These are phyloP conservation scores for Chiroxiphia lanceolata DNA, from an alignment of 2,797 vertebrate genomes.

Conservation along the genomic window DNA sequence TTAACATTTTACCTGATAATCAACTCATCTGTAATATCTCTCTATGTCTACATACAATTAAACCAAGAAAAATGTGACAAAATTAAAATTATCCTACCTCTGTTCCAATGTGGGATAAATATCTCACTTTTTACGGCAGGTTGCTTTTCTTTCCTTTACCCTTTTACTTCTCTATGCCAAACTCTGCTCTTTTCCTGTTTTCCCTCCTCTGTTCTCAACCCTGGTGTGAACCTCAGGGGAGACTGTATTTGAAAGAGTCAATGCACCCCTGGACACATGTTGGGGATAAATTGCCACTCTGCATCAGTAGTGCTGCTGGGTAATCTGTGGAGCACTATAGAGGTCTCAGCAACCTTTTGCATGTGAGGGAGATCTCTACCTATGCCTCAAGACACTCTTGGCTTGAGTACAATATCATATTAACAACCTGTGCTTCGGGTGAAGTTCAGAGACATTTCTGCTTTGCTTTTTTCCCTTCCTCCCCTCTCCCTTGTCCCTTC, in stretches of 20 bases:
- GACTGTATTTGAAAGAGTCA: background rate
- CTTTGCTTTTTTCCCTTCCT: background rate
- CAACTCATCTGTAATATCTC: background rate
- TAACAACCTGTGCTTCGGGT: background rate
- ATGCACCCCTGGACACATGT: rapidly evolving
- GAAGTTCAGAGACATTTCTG: background rate
- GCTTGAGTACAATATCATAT: background rate
- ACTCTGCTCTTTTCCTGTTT: background rate
- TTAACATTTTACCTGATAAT: background rate
- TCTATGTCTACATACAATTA: background rate
- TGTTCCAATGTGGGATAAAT: background rate
- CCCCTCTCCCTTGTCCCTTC: background rate
- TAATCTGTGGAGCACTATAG: background rate
- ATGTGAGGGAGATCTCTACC: background rate
- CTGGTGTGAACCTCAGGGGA: background rate
- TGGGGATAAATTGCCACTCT: background rate
- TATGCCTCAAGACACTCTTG: rapidly evolving
- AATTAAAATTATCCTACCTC: background rate
- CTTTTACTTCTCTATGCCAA: background rate
- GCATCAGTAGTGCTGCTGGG: rapidly evolving
- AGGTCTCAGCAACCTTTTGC: background rate
- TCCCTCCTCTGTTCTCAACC: background rate
- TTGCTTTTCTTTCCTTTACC: background rate
- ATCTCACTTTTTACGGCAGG: background rate
- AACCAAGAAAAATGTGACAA: background rate